phyloP scores from a whole-genome alignment of 2,113 vertebrate genomes.

The Dromiciops gliroides region DNA sequence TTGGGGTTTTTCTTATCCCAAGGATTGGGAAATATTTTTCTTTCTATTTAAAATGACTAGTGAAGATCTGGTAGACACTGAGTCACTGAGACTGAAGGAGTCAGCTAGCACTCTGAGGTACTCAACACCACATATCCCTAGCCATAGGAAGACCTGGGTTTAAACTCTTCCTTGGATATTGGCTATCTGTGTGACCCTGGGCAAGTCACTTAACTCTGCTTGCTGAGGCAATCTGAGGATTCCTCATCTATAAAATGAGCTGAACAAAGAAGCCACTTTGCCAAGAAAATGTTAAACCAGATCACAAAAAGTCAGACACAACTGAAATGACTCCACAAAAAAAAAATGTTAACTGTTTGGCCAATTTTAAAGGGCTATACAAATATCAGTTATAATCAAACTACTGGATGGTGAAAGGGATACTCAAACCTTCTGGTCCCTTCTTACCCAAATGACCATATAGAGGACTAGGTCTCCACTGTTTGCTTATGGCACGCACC shows the following conservation, averaged over 20 bases:
- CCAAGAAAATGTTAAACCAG: not conserved
- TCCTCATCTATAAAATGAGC: not conserved
- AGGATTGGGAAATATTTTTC: not conserved
- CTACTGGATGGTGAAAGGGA: not conserved
- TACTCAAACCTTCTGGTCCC: not conserved
- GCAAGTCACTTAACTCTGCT: not conserved
- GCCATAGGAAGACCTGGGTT: not conserved
- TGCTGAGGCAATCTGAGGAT: too few relatives aligned
- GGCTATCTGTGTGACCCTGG: not conserved
- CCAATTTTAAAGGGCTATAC: not conserved
- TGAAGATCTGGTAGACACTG: not conserved
- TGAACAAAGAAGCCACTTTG: not conserved
- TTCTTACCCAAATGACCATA: not conserved
- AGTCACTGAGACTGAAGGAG: not conserved
- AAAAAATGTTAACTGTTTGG: not conserved
- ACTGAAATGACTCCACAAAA: not conserved
- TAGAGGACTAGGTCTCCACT: not conserved
- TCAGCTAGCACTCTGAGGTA: not conserved
- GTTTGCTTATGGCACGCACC: not conserved
- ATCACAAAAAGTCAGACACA: not conserved
- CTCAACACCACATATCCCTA: not conserved
- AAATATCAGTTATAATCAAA: not conserved
- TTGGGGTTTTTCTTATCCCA: not conserved
- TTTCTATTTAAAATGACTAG: not conserved
- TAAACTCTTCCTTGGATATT: not conserved